Percentiles rank a stretch among this genome's conserved stretches.
Evolutionary conservation across 2,888 invertebrate genomes (phyloP).

Genomic region (Eulithis testata): DNA sequence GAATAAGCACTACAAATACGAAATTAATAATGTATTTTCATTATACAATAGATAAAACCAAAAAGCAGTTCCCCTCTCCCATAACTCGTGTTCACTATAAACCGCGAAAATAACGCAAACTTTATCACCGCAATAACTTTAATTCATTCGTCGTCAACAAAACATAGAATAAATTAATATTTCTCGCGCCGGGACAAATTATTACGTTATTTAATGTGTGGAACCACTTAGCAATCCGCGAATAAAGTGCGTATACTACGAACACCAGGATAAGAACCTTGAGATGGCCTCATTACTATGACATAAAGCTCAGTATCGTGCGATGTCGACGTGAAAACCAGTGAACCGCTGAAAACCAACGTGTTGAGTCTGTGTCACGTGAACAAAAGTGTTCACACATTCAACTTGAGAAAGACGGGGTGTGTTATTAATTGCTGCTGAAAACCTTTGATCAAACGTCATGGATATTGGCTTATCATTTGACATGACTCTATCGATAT

Average conservation of each 20-base stretch:
- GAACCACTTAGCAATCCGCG: conserved; percentile 37
- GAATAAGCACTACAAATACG: not conserved
- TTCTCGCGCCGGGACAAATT: conserved; percentile 30
- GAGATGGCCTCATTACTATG: conserved; percentile 8
- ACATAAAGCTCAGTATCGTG: conserved; percentile 18
- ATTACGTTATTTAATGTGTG: conserved; percentile 40
- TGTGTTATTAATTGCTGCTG: not conserved
- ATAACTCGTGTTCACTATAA: conserved; percentile 18
- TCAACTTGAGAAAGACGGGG: too few relatives aligned
- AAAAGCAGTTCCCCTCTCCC: not conserved
- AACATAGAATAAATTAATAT: conserved; percentile 35
- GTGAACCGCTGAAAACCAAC: conserved; percentile 16
- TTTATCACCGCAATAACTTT: conserved; percentile 40
- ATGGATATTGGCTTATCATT: not conserved
- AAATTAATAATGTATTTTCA: not conserved
- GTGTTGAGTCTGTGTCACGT: conserved; percentile 10
- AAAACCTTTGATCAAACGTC: not conserved
- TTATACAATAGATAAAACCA: not conserved
- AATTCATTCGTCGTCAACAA: conserved; percentile 35
- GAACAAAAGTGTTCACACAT: not conserved
- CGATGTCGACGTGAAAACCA: conserved; percentile 7
- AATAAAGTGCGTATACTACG: conserved; percentile 22
- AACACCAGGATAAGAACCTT: conserved; percentile 22
- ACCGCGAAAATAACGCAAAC: conserved; percentile 27
- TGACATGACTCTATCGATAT: too few relatives aligned